These are phyloP conservation scores for Drosophila willistoni DNA, from an alignment of 1,140 invertebrate genomes.

Conservation along the genomic window DNA sequence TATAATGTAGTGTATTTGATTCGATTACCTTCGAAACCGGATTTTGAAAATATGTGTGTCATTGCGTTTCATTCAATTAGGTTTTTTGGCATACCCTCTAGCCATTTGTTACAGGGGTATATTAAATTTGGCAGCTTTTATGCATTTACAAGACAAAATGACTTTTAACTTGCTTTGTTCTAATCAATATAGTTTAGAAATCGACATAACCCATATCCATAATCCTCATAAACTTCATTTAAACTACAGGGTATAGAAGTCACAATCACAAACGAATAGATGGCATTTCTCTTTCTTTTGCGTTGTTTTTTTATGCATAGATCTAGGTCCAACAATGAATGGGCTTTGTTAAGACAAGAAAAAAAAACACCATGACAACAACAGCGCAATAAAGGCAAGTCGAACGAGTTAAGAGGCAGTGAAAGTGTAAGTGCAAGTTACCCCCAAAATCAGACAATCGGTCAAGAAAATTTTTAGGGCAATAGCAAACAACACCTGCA, in stretches of 20 bases:
- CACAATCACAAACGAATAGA: not conserved
- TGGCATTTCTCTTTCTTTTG: not conserved
- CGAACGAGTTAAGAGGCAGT: conserved; percentile 20
- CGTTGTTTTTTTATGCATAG: conserved; percentile 3
- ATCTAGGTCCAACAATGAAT: conserved; percentile 38
- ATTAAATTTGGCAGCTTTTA: not conserved
- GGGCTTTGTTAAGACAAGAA: conserved; percentile 31
- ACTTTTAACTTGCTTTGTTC: no score
- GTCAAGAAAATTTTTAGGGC: not conserved
- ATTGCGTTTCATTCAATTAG: conserved; percentile 36
- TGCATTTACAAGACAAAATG: no score
- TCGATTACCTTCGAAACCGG: conserved; percentile 73
- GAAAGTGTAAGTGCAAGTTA: conserved; percentile 48
- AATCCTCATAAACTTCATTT: no score
- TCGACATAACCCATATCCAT: no score
- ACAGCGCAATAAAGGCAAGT: conserved; percentile 1
- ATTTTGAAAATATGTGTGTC: conserved; percentile 68
- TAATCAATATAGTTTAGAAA: no score
- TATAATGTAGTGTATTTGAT: conserved; percentile 48
- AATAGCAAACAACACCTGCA: no score
- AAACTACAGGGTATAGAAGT: not conserved
- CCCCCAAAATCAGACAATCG: conserved; percentile 16
- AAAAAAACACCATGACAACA: not conserved
- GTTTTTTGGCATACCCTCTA: not conserved
- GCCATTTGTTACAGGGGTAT: not conserved